Percentiles rank a stretch among this genome's conserved stretches.
These are phyloP conservation scores for Siderastrea siderea DNA, from an alignment of 92 coral and sea anemone species.

Conservation along the genomic window DNA sequence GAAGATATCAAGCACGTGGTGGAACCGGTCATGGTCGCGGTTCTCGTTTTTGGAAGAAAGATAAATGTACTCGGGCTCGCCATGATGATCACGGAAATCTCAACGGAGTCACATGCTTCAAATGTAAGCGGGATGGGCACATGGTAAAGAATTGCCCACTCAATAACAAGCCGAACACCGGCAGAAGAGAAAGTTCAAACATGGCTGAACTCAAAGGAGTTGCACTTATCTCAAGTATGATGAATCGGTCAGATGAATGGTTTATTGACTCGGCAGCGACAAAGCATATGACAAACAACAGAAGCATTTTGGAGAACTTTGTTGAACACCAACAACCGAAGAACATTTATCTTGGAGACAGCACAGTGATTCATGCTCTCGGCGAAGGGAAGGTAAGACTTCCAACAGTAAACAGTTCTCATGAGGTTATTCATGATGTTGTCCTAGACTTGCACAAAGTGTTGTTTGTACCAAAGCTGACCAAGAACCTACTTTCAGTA, in stretches of 20 bases:
- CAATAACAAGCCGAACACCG: conserved; percentile 13
- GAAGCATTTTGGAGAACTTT: conserved; percentile 22
- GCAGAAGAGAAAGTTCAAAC: conserved; percentile 60
- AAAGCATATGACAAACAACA: conserved; percentile 53
- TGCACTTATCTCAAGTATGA: conserved; percentile 60
- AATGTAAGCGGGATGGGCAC: neutral
- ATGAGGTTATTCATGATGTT: neutral
- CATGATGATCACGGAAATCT: too few relatives aligned
- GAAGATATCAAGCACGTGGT: too few relatives aligned
- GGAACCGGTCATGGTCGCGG: too few relatives aligned
- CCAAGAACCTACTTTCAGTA: too few relatives aligned
- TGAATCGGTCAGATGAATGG: conserved; percentile 49
- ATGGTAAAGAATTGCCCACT: neutral
- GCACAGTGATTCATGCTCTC: conserved; percentile 50
- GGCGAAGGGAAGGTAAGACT: conserved; percentile 72
- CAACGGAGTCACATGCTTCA: neutral
- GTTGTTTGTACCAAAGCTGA: too few relatives aligned
- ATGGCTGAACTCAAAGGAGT: conserved; percentile 68
- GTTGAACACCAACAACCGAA: conserved; percentile 58
- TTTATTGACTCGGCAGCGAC: conserved; percentile 69
- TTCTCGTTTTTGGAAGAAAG: too few relatives aligned
- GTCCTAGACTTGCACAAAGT: conserved; percentile 36
- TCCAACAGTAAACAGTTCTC: conserved; percentile 32
- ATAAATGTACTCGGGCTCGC: neutral
- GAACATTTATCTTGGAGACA: conserved; percentile 66